Base-by-base conservation (phyloP, 1,140 invertebrate species). In the Listronotus oregonensis region DNA sequence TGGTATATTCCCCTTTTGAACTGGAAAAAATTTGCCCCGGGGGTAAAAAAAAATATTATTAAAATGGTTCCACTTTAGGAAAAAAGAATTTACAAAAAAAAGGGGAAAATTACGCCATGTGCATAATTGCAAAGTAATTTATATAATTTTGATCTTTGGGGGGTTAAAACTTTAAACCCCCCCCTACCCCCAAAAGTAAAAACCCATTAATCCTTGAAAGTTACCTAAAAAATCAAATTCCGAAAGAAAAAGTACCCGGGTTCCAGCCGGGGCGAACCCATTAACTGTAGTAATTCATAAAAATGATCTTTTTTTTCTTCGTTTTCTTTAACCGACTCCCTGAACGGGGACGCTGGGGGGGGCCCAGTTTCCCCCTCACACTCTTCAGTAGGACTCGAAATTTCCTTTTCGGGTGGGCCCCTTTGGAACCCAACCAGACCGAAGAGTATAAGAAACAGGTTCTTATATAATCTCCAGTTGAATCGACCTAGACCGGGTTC, bases 401-500 rank as follows among this genome's bases (percentile, higher is more conserved):
- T 78, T 79, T 57, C 77, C 78, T 9, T 64, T 56, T 73, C 76
- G 54, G 78, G 78, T 15, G 74, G 75, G n/a, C 78, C 78, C 27
- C 75, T 75, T 1, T 77, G 17, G 43, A 79, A 70, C 15, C 87
- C 87, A 4, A 71, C 58, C 37, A 87, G 52, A 1, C 88, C 88
- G 51, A 89, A 79, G 1, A 84, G 14, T 12, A 88, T 82, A 4
- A 90, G 80, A 1, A 82, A 59, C 14, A 85, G 59, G 72, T 89
- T 84, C 61, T 86, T 85, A 15, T 80, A 47, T 18, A 83, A 73
- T 4, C 81, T 75, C 57, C 82, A 75, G 12, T 79, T 80, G n/a
- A 68, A 72, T 5, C 64, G 9, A 14, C 82, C 82, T 57, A 82
- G 79, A 17, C 73, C 71, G n/a, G 71, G 71, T 12, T 72, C 67